phyloP scores from a whole-genome alignment of 2,113 vertebrate species.

The Trematocara zebra region DNA sequence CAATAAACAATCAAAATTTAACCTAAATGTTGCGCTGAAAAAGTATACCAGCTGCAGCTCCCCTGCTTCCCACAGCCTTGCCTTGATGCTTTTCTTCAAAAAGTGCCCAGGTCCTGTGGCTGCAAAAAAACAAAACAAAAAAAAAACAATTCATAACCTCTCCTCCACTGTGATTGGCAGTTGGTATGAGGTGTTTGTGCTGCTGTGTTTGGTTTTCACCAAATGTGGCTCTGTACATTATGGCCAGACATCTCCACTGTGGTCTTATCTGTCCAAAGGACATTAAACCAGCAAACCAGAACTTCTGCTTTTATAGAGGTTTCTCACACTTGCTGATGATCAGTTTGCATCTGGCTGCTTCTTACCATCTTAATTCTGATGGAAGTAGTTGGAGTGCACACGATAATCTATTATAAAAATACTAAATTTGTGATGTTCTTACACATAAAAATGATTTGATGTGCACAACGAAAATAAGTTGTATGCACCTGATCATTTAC shows the following conservation, averaged over 20 bases:
- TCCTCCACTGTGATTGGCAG: neutral
- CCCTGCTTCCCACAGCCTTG: neutral
- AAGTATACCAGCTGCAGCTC: neutral
- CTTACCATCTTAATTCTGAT: neutral
- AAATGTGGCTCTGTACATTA: neutral
- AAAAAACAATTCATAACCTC: neutral
- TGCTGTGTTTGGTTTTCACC: neutral
- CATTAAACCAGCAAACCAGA: neutral
- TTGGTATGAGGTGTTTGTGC: neutral
- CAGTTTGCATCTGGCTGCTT: neutral
- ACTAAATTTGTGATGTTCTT: neutral
- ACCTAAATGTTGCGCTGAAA: neutral
- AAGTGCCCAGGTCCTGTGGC: neutral
- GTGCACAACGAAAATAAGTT: neutral
- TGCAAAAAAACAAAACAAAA: accelerated
- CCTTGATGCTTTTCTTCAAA: neutral
- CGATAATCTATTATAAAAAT: neutral
- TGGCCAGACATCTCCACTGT: neutral
- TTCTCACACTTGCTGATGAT: neutral
- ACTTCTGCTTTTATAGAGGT: neutral
- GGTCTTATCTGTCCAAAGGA: neutral
- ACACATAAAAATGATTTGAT: neutral
- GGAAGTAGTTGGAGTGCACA: neutral
- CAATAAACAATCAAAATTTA: neutral
- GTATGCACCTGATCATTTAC: neutral